phyloP scores from a whole-genome alignment of 2,888 invertebrate species.

The Tortricodes alternella region DNA sequence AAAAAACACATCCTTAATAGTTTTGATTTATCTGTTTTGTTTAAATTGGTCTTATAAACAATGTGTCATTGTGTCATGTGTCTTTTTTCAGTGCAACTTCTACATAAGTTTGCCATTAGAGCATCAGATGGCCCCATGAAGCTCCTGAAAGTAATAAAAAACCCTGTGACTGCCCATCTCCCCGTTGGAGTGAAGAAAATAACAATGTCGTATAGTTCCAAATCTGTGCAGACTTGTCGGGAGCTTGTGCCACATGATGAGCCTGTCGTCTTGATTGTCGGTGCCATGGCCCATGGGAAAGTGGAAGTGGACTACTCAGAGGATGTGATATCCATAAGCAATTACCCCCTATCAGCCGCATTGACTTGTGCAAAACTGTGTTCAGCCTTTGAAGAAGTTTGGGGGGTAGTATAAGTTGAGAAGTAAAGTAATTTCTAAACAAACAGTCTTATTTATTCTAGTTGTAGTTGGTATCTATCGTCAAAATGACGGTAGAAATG shows the following conservation, averaged over 20 bases:
- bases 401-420: constrained; percentile 86
- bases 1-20: too few relatives aligned
- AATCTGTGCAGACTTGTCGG: constrained; percentile 85
- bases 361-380: constrained; percentile 97
- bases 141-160: constrained; percentile 97
- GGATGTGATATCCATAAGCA: constrained; percentile 95
- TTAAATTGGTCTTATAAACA: too few relatives aligned
- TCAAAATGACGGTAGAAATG: too few relatives aligned
- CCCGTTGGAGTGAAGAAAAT: constrained; percentile 97
- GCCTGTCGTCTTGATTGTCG: constrained; percentile 95
- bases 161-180: constrained; percentile 96
- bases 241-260: constrained; percentile 91
- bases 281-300: constrained; percentile 99
- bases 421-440: constrained; percentile 14
- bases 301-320: constrained; percentile 95
- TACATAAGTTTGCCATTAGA: constrained; percentile 96
- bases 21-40: too few relatives aligned
- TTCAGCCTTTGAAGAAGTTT: constrained; percentile 96
- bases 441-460: constrained; percentile 14
- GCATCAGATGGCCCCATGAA: constrained; percentile 95
- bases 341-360: constrained; percentile 98
- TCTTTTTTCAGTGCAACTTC: constrained; percentile 91
- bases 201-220: constrained; percentile 94
- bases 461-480: too few relatives aligned
- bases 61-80: too few relatives aligned